Base-by-base conservation (phyloP, 1,140 invertebrate species). In the Sesamia nonagrioides region DNA sequence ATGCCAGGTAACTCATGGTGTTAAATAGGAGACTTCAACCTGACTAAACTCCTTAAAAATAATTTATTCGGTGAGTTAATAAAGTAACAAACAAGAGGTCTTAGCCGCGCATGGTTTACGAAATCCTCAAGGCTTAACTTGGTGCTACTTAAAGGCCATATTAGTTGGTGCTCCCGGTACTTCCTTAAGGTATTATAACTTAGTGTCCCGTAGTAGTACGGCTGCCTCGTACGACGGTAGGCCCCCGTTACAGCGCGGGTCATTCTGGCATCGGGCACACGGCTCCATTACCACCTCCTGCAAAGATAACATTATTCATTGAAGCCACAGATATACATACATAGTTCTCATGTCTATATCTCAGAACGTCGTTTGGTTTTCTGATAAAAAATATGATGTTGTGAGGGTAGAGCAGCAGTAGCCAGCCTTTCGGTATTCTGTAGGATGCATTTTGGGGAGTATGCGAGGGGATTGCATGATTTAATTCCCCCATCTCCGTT, bases 201-300 rank as follows among this genome's bases (percentile, higher is more conserved):
- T 94, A 52, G 92, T 94, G 76, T 94, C 92, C 66, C 81, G 82
- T 1, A 93, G 84, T 58, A 92, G 58, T 0, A 94, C 91, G 0
- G 92, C 92, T 0, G 91, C 92, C 74, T 94, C 92, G 79, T 94
- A 94, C 0, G 91, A 89, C 0, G 92, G 92, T 37, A 93, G 79
- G 2, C 79, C 91, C 71, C 77, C 80, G 78, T 93, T 90, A 11
- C 61, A 48, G 27, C 80, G 60, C 11, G 73, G 78, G 0, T 77
- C 71, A 2, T 77, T 54, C 8, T 86, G 80, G 77, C 90, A 94
- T 2, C 81, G 85, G 0, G 69, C 52, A 69, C 90, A 91, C 0
- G 87, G 82, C 37, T 92, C 88, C 5, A 86, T 85, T 40, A 89
- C 71, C 71, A 90, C 87, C 81, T 92, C 91, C 92, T 94, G 87